Evolutionary conservation across 2,888 invertebrate genomes (phyloP).

Genomic region (Pristionchus maxplancki): DNA sequence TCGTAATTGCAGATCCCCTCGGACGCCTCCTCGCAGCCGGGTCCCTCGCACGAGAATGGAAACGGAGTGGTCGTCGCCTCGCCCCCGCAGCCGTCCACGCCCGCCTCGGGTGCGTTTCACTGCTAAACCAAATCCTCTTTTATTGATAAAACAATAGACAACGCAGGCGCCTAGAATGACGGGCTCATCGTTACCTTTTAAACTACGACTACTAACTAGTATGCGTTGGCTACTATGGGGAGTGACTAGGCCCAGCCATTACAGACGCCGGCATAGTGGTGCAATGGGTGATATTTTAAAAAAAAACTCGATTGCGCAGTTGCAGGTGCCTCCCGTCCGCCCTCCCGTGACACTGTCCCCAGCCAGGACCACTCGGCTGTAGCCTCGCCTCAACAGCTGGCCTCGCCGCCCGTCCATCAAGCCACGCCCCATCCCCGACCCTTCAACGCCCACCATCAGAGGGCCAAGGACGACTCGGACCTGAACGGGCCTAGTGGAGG

Average conservation of each 20-base stretch:
- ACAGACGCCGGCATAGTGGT: too few relatives aligned
- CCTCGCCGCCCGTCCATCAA: background rate
- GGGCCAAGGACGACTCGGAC: conserved; percentile 29
- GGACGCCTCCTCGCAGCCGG: background rate
- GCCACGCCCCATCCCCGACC: background rate
- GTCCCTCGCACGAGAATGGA: background rate
- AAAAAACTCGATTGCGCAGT: too few relatives aligned
- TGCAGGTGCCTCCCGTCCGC: too few relatives aligned
- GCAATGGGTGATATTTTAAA: too few relatives aligned
- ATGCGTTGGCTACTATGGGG: too few relatives aligned
- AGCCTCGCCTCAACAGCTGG: background rate
- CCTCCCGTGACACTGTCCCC: background rate
- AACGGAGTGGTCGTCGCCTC: background rate
- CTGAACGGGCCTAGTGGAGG: conserved; percentile 6
- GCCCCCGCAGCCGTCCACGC: background rate
- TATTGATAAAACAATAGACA: too few relatives aligned
- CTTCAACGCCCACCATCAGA: background rate
- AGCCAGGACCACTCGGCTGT: background rate
- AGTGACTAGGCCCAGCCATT: too few relatives aligned
- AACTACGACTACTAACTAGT: too few relatives aligned
- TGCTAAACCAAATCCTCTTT: too few relatives aligned
- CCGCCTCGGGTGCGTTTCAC: background rate
- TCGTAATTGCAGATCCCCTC: background rate
- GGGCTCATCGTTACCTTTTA: too few relatives aligned
- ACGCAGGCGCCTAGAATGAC: too few relatives aligned